phyloP scores from a whole-genome alignment of 2,113 vertebrate species.

The Peromyscus maniculatus region DNA sequence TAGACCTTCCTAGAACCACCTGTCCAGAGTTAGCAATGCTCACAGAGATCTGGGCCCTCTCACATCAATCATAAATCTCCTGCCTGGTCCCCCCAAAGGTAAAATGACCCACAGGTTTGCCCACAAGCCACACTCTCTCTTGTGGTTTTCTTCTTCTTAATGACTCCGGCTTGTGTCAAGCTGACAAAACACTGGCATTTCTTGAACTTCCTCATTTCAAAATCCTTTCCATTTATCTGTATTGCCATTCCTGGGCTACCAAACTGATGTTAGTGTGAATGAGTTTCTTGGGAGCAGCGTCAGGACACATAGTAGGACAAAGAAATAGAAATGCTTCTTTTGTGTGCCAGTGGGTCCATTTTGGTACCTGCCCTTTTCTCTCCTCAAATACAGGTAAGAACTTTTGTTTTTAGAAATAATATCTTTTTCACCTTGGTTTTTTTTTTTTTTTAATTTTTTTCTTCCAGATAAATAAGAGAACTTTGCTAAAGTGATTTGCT shows the following conservation, averaged over 20 bases:
- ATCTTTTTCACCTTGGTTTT: slow-evolving; percentile 38
- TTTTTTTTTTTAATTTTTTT: slow-evolving; percentile 52
- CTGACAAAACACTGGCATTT: not conserved
- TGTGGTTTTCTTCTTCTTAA: not conserved
- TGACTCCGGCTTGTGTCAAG: not conserved
- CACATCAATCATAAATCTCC: not conserved
- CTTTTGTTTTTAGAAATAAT: slow-evolving; percentile 38
- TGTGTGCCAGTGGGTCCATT: not conserved
- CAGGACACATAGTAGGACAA: not conserved
- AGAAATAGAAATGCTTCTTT: slow-evolving; percentile 33
- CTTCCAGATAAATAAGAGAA: not conserved
- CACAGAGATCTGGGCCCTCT: not conserved
- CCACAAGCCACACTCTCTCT: not conserved
- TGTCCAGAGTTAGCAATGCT: not conserved
- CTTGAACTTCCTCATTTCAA: not conserved
- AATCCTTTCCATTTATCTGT: not conserved
- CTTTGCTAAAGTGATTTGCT: slow-evolving; percentile 34
- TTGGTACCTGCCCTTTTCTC: not conserved
- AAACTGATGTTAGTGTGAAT: slow-evolving; percentile 10
- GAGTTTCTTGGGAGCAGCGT: not conserved
- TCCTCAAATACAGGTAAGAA: not conserved
- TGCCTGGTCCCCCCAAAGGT: not conserved
- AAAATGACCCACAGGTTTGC: not conserved
- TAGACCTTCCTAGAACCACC: not conserved
- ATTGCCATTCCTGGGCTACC: not conserved